phyloP scores from a whole-genome alignment of 1,140 invertebrate species.

The Potamilus streckersoni region DNA sequence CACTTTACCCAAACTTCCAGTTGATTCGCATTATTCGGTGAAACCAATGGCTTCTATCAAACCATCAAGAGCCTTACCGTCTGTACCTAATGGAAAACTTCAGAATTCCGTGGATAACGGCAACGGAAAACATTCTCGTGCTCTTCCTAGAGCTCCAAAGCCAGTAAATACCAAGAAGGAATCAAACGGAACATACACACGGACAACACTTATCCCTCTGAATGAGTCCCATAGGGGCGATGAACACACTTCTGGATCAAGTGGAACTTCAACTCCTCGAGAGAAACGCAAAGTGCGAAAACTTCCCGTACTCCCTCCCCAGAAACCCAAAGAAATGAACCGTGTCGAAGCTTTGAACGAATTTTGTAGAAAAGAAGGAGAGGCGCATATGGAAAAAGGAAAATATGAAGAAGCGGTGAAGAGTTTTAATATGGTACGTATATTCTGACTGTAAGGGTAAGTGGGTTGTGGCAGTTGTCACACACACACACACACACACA shows the following conservation, averaged over 20 bases:
- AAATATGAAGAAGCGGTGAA: conserved; percentile 26
- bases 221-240: conserved; percentile 11
- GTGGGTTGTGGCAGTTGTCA: no score
- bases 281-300: conserved; percentile 18
- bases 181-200: background rate
- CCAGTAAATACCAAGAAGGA: conserved; percentile 18
- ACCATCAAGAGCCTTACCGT: conserved; percentile 15
- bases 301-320: conserved; percentile 6
- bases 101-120: conserved; percentile 8
- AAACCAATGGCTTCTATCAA: conserved; percentile 22
- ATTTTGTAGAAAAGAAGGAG: conserved; percentile 20
- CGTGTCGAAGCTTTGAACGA: conserved; percentile 27
- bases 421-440: conserved; percentile 24
- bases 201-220: conserved; percentile 7
- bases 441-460: no score
- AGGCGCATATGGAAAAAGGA: conserved; percentile 15
- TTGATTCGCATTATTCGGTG: conserved; percentile 22
- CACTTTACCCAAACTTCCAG: conserved; percentile 19
- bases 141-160: conserved; percentile 25
- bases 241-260: conserved; percentile 14
- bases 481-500: no score
- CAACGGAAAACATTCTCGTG: conserved; percentile 8
- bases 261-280: conserved; percentile 11
- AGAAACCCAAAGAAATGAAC: conserved; percentile 25
- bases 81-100: conserved; percentile 21